Evolutionary conservation across 2,113 vertebrate species (phyloP), one percentile per base, ranked within the genome.

Genomic region (Paralichthys olivaceus): DNA sequence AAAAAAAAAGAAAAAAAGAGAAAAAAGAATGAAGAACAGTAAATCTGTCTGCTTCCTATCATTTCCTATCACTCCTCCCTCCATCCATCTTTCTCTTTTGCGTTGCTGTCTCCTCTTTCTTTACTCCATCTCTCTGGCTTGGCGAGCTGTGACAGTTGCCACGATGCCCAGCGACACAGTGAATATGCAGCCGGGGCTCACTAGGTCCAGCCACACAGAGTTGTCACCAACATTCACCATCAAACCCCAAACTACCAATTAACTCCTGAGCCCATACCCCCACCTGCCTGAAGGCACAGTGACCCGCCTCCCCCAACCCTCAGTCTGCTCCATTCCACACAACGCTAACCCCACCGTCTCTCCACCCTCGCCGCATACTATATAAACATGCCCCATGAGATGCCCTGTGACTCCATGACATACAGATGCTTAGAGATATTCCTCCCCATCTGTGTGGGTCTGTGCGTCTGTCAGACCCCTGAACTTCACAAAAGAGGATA

Each of bases 241-340:
- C 93, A 94, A 80, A 86, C 87, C 80, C 80, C 85, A 91, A 93
- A 93, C 91, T 90, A 93, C 89, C 94, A 94, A 94, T 95, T 94
- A 95, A 90, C 89, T 94, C 86, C 81, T 70, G 79, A 85, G 89
- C 80, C 87, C 75, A 25, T 25, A 81, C 77, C 83, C 84, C 86
- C 86, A 93, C 90, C 85, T 88, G 84, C 91, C 92, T 63, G 45
- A 80, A 82, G 91, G 92, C 90, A 70, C 79, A 75, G 9, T 89
- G 89, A 93, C 85, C 90, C 84, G 64, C 87, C 58, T 84, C 56
- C 56, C 84, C 45, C 45, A 5, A 49, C 45, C 55, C 72, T 67
- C 56, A 54, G 64, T 72, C 72, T 80, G 53, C 83, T 87, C 84
- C 63, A 26, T 66, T 85, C 93, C 90, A 84, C 81, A 77, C 81